Conservation (phyloP, 2,888 invertebrate genomes). For the Athalia cordata region DNA sequence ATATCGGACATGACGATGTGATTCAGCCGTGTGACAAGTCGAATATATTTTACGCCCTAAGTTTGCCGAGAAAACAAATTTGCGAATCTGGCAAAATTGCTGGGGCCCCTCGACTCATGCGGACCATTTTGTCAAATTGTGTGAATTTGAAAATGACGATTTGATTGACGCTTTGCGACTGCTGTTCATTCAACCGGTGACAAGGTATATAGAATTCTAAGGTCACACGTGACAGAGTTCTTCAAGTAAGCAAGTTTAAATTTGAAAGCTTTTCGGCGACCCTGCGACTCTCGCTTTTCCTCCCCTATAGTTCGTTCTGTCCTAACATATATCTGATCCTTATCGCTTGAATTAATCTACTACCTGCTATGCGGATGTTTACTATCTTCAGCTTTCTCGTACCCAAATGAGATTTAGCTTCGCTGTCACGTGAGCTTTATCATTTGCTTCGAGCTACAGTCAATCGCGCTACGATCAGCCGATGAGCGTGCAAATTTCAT, state of each 20-base stretch:
- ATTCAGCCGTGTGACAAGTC: too few relatives aligned
- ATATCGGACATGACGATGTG: neutral
- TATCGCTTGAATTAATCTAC: constrained; percentile 26
- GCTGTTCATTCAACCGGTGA: constrained; percentile 41
- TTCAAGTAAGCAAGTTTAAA: constrained; percentile 41
- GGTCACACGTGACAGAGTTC: constrained; percentile 29
- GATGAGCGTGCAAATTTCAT: too few relatives aligned
- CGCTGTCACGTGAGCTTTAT: too few relatives aligned
- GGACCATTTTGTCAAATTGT: neutral
- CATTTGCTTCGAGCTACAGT: too few relatives aligned
- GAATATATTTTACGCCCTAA: too few relatives aligned
- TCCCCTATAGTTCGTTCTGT: neutral
- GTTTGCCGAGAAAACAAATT: neutral
- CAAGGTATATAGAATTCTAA: constrained; percentile 9
- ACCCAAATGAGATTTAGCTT: neutral
- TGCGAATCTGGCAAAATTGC: neutral
- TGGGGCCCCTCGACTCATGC: too few relatives aligned
- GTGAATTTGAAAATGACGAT: constrained; percentile 47
- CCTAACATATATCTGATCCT: neutral
- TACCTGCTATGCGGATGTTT: neutral
- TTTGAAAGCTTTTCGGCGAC: constrained; percentile 41
- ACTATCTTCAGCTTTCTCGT: neutral
- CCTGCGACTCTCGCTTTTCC: constrained; percentile 24
- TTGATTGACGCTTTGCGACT: constrained; percentile 53
- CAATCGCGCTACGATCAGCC: too few relatives aligned